Base-by-base conservation (phyloP, 2,888 invertebrate species). In the Philereme transversata region DNA sequence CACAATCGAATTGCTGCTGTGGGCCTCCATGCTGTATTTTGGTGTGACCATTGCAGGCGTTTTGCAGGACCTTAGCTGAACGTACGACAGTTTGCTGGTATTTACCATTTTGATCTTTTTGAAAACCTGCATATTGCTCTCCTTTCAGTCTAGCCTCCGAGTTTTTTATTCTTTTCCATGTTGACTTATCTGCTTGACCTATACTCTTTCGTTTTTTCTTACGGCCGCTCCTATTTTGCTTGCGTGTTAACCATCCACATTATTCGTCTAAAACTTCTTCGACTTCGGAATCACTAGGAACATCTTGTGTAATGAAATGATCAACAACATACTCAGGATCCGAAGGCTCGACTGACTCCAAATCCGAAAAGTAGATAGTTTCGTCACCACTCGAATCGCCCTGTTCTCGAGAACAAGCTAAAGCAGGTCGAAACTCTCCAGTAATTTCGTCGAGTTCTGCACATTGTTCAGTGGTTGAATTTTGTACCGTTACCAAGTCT, bases 131-230 rank as follows among this genome's bases (percentile, higher is more conserved):
- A 22, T 22, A 22, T 22, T 22, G 22, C 22, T 22, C 22, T 22
- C 22, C 22, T 22, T 22, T 22, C 22, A 22, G 22, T 22, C 22
- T 22, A 22, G 22, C 22, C 22, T 5, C 44, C 44, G 44, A 10
- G 44, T 44, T 44, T 44, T 44, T 44, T 44, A 44, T 44, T 44
- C 3, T 44, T 44, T 44, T 44, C 44, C 44, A 44, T 5, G 44
- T 44, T 44, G 10, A 44, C 44, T 44, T 44, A 44, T 44, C 44
- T 44, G 44, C 44, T 44, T 44, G 44, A 44, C 44, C 44, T 44
- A n/a, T 22, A 44, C 44, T 44, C n/a, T 44, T 44, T 44, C 44
- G 44, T 44, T 44, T 44, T 44, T 44, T 44, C 44, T 44, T 44
- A 5, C 44, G 44, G 44, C 22, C 22, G 22, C 3, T 22, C 22